Base-by-base conservation (phyloP, 2,113 vertebrate species). In the Corvus cornix region DNA sequence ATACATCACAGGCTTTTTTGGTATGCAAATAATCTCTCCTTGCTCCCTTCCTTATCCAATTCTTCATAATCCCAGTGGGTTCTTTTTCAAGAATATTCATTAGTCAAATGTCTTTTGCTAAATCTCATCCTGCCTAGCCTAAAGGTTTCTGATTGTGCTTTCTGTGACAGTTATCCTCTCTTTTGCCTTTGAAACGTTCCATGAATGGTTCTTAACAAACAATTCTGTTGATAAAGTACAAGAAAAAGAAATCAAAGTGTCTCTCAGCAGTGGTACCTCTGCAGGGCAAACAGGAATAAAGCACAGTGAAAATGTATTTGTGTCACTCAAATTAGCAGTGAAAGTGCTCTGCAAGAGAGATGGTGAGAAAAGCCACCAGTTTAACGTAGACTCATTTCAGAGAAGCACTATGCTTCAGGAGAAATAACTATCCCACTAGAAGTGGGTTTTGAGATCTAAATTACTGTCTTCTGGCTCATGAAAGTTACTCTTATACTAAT, bases 271-370 rank as follows among this genome's bases (percentile, higher is more conserved):
- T 66, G 44, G 33, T 93, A 89, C 49, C n/a, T 95, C 91, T 94
- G 59, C 84, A 94, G 94, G 91, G 89, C 62, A 94, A 96, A 89
- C n/a, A 79, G 62, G 70, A 91, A 82, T 89, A 93, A 92, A 96
- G 59, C 70, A 78, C 46, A 79, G 33, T 69, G 44, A 39, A 95
- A 89, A 80, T 43, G 28, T 77, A 73, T 95, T 95, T 76, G 28
- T 91, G 89, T 91, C 87, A 85, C 87, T 95, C 84, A 96, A 2
- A 84, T 95, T 95, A 95, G 75, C 52, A 93, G 81, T 94, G 83
- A 70, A 86, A 93, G 51, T 43, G 49, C 81, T 85, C 53, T 94
- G 46, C 12, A 41, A 87, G 68, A 94, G 77, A 87, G 35, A 27
- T 0, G 3, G 33, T 55, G 31, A 78, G 62, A 79, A 68, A 85